These are phyloP conservation scores for Micrasema minimum DNA, from an alignment of 1,140 invertebrate species.

Conservation along the genomic window DNA sequence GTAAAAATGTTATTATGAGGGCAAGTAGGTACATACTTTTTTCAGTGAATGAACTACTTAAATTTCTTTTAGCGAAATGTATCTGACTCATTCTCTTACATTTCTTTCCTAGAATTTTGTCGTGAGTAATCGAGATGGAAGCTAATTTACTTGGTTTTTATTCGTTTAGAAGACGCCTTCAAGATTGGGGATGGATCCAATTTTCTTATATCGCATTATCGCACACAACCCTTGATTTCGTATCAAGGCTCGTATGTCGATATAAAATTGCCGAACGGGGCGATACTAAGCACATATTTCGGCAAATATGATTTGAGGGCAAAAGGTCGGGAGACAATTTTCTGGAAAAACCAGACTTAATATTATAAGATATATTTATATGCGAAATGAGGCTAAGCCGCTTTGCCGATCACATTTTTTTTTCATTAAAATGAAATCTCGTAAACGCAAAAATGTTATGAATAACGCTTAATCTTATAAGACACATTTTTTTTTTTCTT, in stretches of 20 bases:
- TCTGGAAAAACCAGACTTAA: slow-evolving; percentile 43
- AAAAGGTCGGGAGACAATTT: slow-evolving; percentile 39
- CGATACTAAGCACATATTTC: too few species aligned
- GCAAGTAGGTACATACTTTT: too few species aligned
- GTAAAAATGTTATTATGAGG: too few species aligned
- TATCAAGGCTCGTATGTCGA: slow-evolving; percentile 26
- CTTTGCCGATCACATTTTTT: too few species aligned
- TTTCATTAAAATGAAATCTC: too few species aligned
- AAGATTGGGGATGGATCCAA: slow-evolving; percentile 48
- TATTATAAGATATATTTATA: neutral
- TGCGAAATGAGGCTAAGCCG: neutral
- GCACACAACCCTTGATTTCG: slow-evolving; percentile 23
- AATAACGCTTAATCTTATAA: too few species aligned
- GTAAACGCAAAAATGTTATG: too few species aligned
- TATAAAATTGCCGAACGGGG: slow-evolving; percentile 20
- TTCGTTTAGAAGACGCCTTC: slow-evolving; percentile 41
- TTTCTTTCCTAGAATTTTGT: slow-evolving; percentile 1
- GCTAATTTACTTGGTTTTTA: slow-evolving; percentile 42
- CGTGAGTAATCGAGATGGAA: slow-evolving; percentile 9
- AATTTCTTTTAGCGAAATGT: too few species aligned
- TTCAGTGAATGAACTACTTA: too few species aligned
- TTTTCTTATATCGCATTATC: slow-evolving; percentile 44
- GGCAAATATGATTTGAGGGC: slow-evolving; percentile 38
- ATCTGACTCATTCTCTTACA: too few species aligned
- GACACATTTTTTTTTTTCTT: too few species aligned